Base-by-base conservation (phyloP, 2,113 vertebrate genomes). In the Larimichthys polyactis region DNA sequence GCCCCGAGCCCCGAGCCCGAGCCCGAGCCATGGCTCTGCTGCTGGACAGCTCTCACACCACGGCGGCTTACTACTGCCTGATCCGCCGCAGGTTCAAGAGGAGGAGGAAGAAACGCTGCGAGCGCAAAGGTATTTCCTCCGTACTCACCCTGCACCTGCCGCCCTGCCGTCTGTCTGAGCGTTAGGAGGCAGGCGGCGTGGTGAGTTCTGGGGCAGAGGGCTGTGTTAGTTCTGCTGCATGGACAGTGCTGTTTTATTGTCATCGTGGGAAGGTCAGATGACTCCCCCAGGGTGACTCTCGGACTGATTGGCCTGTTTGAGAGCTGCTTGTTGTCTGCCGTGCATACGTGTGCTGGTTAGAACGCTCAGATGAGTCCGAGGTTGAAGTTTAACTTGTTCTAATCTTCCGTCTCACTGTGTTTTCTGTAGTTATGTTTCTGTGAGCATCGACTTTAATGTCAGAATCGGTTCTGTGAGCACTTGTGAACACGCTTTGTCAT, bases 71-170 rank as follows among this genome's bases (percentile, higher is more conserved):
- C 75, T 80, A 80, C 82, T 86, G 92, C 67, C 2, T 49, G 2
- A 22, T 82, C 75, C 78, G 57, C 15, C 91, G 24, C 46, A 86
- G 60, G 48, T 91, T 81, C 65, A 96, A 89, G 64, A 87, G 95
- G 87, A 94, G 96, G 83, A 94, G 95, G 79, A 95, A 80, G 62
- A 96, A 93, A 68, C 85, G 93, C 36, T 96, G 92, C 0, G 92
- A 96, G 46, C 94, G 87, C 75, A 96, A 89, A 96, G 96, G 97
- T 96, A 89, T 3, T 3, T 4, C 49, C 36, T 54, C 12, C 17
- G 5, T 2, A 1, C 27, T 40, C 36, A 8, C 36, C 1, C 36
- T 43, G 11, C 4, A 16, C 66, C 62, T 73, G 60, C 62, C 57
- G 78, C 27, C 24, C 24, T 27, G 27, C 65, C 58, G 44, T 19